phyloP scores from a whole-genome alignment of 2,797 vertebrate species.

The Pseudochirops corinnae region DNA sequence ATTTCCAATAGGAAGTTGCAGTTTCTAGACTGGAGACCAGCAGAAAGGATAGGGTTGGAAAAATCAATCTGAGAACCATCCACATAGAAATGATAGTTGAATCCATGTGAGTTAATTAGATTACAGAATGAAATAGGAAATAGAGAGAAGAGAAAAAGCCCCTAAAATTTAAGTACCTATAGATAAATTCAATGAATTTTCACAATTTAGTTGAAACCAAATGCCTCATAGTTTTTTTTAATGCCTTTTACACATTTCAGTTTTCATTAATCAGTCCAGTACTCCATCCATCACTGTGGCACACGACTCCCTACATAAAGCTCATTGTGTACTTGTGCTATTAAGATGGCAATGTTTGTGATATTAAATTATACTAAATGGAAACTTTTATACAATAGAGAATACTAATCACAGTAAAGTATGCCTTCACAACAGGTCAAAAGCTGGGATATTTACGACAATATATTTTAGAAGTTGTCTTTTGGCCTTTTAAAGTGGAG shows the following conservation, averaged over 20 bases:
- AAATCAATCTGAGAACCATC: neutral
- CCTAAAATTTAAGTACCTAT: constrained; percentile 64
- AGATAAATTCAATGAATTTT: constrained; percentile 70
- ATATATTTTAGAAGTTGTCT: constrained; percentile 6
- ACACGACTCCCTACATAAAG: constrained; percentile 51
- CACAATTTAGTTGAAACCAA: constrained; percentile 73
- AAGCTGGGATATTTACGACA: constrained; percentile 4
- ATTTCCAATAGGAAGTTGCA: neutral
- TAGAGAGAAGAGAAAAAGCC: neutral
- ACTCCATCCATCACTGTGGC: constrained; percentile 47
- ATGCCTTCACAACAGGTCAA: constrained; percentile 46
- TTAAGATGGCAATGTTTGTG: constrained; percentile 36
- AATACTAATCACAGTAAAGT: constrained; percentile 16
- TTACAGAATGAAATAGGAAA: neutral
- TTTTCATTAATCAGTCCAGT: constrained; percentile 60
- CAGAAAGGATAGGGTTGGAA: neutral
- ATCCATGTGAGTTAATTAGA: neutral
- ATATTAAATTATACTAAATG: constrained; percentile 46
- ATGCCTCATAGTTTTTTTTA: constrained; percentile 60
- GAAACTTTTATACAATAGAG: constrained; percentile 57
- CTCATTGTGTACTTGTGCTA: constrained; percentile 58
- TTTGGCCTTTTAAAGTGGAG: constrained; percentile 39
- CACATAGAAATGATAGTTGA: neutral
- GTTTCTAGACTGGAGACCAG: neutral
- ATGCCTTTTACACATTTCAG: constrained; percentile 47